Conservation (phyloP, 2,113 vertebrate genomes). For the Gymnorhina tibicen region DNA sequence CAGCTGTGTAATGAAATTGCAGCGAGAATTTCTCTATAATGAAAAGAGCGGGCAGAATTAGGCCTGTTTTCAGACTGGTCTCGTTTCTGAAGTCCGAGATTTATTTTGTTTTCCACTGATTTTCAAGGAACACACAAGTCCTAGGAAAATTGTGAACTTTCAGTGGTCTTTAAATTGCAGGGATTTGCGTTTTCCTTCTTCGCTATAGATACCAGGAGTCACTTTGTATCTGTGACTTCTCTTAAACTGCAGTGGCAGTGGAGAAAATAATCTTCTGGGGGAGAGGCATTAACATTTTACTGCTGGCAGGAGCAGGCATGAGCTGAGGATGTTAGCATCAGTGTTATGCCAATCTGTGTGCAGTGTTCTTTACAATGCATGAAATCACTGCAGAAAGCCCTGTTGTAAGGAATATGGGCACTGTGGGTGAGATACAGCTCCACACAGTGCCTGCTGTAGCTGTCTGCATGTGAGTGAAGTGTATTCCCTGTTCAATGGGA, state of each 20-base stretch:
- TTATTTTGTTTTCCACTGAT: neutral
- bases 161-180: neutral
- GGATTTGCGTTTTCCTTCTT: neutral
- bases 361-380: fast-evolving
- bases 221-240: neutral
- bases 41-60: neutral
- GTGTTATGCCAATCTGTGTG: neutral
- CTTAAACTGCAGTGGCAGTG: neutral
- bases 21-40: neutral
- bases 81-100: neutral
- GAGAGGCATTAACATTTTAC: neutral
- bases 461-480: neutral
- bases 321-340: neutral
- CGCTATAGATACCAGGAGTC: neutral
- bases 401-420: neutral
- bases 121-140: neutral
- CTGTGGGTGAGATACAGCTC: neutral
- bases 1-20: neutral
- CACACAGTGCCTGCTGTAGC: neutral
- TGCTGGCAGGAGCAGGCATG: neutral
- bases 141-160: neutral
- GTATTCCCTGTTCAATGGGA: neutral
- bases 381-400: neutral
- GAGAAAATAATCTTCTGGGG: neutral
- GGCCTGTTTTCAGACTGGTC: neutral